phyloP scores from a whole-genome alignment of 2,888 invertebrate genomes.

The Blastobasis lacticolella region DNA sequence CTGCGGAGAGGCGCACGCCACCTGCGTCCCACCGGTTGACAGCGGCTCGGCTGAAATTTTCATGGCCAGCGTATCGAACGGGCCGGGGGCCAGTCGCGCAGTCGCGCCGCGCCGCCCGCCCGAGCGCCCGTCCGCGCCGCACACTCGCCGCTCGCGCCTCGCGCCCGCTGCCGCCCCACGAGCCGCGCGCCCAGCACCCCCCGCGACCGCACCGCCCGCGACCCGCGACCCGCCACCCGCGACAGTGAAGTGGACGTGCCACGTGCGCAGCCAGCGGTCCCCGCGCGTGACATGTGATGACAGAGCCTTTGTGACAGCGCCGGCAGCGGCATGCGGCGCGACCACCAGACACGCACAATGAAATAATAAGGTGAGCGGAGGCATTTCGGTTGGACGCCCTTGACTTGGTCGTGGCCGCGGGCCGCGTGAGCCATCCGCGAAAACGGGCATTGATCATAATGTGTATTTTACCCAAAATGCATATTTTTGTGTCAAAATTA shows the following conservation, averaged over 20 bases:
- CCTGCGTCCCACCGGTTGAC: constrained; percentile 69
- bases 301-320: constrained; percentile 36
- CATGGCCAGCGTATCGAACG: constrained; percentile 72
- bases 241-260: constrained; percentile 39
- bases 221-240: not conserved
- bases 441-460: no score
- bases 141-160: constrained; percentile 26
- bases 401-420: not conserved
- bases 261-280: constrained; percentile 27
- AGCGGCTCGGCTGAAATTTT: constrained; percentile 65
- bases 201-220: constrained; percentile 1
- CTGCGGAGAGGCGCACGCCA: constrained; percentile 28
- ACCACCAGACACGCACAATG: constrained; percentile 50
- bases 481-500: no score
- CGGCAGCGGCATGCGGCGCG: constrained; percentile 47
- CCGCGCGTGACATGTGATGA: constrained; percentile 42
- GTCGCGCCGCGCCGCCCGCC: constrained; percentile 49
- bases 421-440: no score
- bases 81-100: constrained; percentile 49
- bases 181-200: constrained; percentile 5
- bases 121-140: constrained; percentile 27
- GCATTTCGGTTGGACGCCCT: constrained; percentile 6
- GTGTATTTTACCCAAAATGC: no score
- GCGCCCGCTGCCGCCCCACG: constrained; percentile 27
- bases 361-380: constrained; percentile 62